Evolutionary conservation across 2,113 vertebrate species (phyloP).

Genomic region (Baryphthengus martii): DNA sequence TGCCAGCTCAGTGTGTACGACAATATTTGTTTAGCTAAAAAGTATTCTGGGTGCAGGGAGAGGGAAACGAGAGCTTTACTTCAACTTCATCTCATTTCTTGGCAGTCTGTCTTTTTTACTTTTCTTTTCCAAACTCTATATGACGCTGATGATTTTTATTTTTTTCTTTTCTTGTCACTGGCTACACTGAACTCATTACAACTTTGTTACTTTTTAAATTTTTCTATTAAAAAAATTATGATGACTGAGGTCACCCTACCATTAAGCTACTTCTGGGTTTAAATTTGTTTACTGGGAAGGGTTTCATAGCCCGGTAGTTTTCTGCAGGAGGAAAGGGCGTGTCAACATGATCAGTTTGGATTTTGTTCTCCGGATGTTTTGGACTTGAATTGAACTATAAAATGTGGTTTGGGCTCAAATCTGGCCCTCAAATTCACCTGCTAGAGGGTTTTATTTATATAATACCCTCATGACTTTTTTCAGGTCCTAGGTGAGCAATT

Average conservation of each 20-base stretch:
- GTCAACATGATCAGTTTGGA: neutral
- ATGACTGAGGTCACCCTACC: neutral
- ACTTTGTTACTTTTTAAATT: neutral
- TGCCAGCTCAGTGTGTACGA: neutral
- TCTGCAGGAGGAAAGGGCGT: neutral
- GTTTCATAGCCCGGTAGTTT: neutral
- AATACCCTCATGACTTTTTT: neutral
- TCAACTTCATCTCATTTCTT: neutral
- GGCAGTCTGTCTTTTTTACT: neutral
- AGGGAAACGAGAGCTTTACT: neutral
- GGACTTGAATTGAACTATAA: neutral
- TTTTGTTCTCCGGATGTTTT: neutral
- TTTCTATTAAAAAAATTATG: neutral
- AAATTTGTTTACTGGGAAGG: neutral
- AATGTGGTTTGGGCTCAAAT: neutral
- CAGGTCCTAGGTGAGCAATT: neutral
- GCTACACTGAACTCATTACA: neutral
- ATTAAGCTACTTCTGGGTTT: neutral
- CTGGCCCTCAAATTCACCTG: neutral
- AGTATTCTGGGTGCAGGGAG: neutral
- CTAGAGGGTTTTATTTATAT: neutral
- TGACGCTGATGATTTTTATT: rapidly evolving
- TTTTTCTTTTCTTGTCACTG: neutral
- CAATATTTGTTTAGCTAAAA: neutral
- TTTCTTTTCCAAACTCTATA: neutral